Conservation (phyloP, 2,888 invertebrate genomes). For the Eilema depressum region DNA sequence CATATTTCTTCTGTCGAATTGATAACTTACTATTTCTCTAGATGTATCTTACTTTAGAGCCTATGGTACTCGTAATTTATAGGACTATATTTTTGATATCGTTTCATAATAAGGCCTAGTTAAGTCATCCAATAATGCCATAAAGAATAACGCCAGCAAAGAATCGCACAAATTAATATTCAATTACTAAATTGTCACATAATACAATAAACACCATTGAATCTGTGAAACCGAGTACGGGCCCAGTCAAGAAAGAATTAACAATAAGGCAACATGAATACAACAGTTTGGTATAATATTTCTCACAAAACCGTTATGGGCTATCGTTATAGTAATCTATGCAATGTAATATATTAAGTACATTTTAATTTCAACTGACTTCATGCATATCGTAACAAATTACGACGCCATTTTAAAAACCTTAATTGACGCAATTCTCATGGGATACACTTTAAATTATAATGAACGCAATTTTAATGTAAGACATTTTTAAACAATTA, state of each 20-base stretch:
- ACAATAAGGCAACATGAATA: slow-evolving; percentile 6
- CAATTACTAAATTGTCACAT: background rate
- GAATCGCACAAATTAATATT: background rate
- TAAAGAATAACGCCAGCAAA: too few species aligned
- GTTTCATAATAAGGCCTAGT: too few species aligned
- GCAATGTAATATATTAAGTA: slow-evolving; percentile 12
- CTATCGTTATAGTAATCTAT: slow-evolving; percentile 18
- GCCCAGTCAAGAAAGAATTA: background rate
- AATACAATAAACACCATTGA: background rate
- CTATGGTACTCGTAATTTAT: too few species aligned
- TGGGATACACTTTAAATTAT: slow-evolving; percentile 13
- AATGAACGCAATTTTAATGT: background rate
- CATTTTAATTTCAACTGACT: slow-evolving; percentile 14
- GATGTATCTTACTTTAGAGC: too few species aligned
- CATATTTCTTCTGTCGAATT: too few species aligned
- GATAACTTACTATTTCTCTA: too few species aligned
- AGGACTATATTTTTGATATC: too few species aligned
- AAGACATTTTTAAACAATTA: background rate
- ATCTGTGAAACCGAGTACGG: background rate
- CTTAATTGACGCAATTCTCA: slow-evolving; percentile 35
- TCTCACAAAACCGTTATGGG: slow-evolving; percentile 16
- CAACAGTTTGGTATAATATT: slow-evolving; percentile 4
- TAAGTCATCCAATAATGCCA: too few species aligned
- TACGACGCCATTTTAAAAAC: slow-evolving; percentile 20
- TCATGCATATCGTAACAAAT: slow-evolving; percentile 12